Conservation (phyloP, 2,797 vertebrate genomes). For the Hypotaenidia okinawae region DNA sequence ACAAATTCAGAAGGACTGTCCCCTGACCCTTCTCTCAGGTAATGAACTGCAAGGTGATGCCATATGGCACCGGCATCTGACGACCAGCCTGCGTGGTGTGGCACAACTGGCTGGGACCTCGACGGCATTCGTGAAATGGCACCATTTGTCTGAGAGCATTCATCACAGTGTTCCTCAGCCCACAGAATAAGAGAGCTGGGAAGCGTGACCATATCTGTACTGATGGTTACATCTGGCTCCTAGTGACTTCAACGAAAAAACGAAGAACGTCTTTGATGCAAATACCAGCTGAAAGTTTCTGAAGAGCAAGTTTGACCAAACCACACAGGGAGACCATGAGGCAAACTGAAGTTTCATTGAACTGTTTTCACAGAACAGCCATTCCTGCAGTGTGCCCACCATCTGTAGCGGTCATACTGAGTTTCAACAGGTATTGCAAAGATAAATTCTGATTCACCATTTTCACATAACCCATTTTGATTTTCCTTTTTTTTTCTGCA, state of each 20-base stretch:
- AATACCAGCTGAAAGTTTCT: not conserved
- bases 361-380: not conserved
- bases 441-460: not conserved
- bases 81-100: not conserved
- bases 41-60: not conserved
- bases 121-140: not conserved
- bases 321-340: not conserved
- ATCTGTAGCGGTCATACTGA: not conserved
- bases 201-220: not conserved
- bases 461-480: not conserved
- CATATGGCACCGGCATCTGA: rapidly evolving
- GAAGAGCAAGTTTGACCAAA: not conserved
- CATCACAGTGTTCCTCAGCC: not conserved
- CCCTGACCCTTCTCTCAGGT: not conserved
- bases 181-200: not conserved
- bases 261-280: not conserved
- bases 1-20: not conserved
- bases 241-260: not conserved
- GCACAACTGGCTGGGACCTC: rapidly evolving
- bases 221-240: not conserved
- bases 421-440: not conserved
- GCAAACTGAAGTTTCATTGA: not conserved
- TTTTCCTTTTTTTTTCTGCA: not conserved
- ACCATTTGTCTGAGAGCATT: not conserved
- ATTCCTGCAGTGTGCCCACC: not conserved